phyloP scores from a whole-genome alignment of 2,113 vertebrate species.

The Emydura subglobosa region DNA sequence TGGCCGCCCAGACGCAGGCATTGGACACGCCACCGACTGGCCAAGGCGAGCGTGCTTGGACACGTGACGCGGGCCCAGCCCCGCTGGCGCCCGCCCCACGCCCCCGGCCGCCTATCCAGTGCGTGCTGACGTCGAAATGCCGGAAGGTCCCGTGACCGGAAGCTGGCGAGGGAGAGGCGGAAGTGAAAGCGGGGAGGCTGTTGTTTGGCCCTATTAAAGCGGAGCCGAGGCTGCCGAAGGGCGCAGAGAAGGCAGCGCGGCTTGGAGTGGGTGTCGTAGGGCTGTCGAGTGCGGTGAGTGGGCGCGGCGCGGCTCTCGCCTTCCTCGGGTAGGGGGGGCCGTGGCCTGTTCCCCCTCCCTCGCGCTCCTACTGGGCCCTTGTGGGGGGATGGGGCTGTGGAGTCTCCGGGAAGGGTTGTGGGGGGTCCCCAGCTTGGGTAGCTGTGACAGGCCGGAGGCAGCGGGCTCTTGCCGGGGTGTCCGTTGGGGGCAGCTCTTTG shows the following conservation, averaged over 20 bases:
- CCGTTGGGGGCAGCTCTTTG: background rate
- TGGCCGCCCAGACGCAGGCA: background rate
- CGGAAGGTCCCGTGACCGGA: conserved; percentile 60
- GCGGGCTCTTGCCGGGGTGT: background rate
- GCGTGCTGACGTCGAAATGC: background rate
- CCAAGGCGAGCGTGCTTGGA: fast-evolving
- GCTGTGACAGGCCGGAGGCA: background rate
- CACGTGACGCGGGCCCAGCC: background rate
- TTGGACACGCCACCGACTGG: no score
- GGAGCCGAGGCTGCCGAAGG: conserved; percentile 21
- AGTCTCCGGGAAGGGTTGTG: fast-evolving
- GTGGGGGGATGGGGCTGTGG: background rate
- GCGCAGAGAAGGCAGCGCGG: background rate
- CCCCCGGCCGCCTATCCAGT: fast-evolving
- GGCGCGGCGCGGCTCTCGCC: background rate
- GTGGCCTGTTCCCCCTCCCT: background rate
- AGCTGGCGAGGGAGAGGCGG: conserved; percentile 63
- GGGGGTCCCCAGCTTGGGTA: background rate
- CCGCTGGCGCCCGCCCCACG: fast-evolving
- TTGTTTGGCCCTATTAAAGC: conserved; percentile 67
- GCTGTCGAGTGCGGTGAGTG: conserved; percentile 1
- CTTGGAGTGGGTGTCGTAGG: background rate
- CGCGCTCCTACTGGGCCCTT: no score
- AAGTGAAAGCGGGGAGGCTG: conserved; percentile 69
- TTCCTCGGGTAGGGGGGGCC: no score